phyloP scores from a whole-genome alignment of 2,113 vertebrate species.

The Podilymbus podiceps region DNA sequence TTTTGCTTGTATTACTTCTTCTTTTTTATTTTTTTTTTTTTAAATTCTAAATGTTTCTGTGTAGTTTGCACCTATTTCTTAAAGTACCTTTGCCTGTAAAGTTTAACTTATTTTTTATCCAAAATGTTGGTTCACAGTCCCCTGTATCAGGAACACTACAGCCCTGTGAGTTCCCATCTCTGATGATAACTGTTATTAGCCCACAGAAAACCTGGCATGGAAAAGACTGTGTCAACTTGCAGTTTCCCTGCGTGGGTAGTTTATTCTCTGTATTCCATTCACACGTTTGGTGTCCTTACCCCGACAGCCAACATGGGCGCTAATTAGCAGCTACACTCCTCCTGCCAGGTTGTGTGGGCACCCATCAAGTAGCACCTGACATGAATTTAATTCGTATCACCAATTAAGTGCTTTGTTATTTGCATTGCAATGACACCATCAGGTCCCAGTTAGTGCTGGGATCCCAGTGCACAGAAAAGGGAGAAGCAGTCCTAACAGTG shows the following conservation, averaged over 20 bases:
- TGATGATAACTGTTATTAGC: neutral
- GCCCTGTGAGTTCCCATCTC: neutral
- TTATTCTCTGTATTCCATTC: slow-evolving; percentile 38
- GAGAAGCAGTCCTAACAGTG: neutral
- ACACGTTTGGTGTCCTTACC: neutral
- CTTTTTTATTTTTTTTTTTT: too few species aligned
- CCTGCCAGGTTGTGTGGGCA: neutral
- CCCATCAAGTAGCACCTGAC: slow-evolving; percentile 27
- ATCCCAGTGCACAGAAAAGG: neutral
- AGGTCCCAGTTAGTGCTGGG: neutral
- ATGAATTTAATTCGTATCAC: neutral
- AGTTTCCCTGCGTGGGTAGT: neutral
- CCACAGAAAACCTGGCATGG: neutral
- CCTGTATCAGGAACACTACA: neutral
- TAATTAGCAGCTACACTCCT: slow-evolving; percentile 48
- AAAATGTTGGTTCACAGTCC: neutral
- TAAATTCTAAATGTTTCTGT: neutral
- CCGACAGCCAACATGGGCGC: neutral
- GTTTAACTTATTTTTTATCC: neutral
- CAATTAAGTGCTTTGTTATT: neutral
- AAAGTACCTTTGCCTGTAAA: neutral
- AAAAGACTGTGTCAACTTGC: neutral
- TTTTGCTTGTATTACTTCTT: neutral
- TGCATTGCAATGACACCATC: neutral
- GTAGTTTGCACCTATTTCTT: neutral